Base-by-base conservation (phyloP, 2,797 vertebrate genomes). In the Moxostoma hubbsi region DNA sequence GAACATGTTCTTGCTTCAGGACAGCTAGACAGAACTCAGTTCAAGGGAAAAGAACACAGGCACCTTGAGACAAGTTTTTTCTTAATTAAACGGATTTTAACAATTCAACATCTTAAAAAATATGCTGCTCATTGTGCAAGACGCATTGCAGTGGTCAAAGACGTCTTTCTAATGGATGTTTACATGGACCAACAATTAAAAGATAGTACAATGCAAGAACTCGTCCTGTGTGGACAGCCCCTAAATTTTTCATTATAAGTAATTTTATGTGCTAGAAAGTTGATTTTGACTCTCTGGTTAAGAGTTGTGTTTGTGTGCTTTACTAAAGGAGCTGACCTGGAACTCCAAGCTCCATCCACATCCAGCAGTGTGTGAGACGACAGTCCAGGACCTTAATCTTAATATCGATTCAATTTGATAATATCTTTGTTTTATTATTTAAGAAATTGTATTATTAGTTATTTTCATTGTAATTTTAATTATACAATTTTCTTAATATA, bases 321-420 rank as follows among this genome's bases (percentile, higher is more conserved):
- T 58, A 54, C 55, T 58, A 8, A 58, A 58, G 55, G 55, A 15
- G 55, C 55, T 58, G 55, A 58, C n/a, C 55, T 58, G 55, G 7
- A 15, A 58, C 15, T 16, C 7, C n/a, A n/a, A 4, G n/a, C 54
- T 57, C 15, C n/a, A 58, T 58, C 55, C 16, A 16, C 55, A 58
- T 58, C 55, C 8, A 15, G 16, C 16, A 8, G 53, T 6, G 53
- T 58, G 55, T 58, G 55, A 58, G 51, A 54, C 9, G 12, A 54
- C 12, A 36, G 36, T 36, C 36, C 36, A 36, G 36, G 36, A 36
- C 36, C 36, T 36, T 36, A 36, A 36, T 36, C 36, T 36, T 36
- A 36, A 36, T 36, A 4, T 36, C 36, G 4, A 36, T 36, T 24
- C 18, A 24, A 24, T 24, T 36, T 36, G 36, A 36, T 36, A 36